A percentile compares a stretch with the other conserved stretches of the same genome.
Evolutionary conservation across 2,888 invertebrate species (phyloP).

Genomic region (Halictus ligatus): DNA sequence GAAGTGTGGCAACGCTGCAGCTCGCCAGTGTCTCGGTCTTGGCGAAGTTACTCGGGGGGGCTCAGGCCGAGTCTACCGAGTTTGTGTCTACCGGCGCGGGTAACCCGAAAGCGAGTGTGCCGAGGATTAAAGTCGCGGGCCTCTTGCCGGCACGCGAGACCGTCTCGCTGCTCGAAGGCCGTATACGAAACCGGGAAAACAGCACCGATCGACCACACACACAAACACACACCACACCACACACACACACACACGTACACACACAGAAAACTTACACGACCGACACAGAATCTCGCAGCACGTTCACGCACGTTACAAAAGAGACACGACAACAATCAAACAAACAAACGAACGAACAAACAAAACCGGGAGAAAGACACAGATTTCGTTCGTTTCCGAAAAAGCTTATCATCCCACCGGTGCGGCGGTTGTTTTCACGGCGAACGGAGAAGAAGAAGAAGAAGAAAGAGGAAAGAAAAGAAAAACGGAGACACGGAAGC

Average conservation of each 20-base stretch:
- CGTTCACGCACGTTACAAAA: not conserved
- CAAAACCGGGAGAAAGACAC: not conserved
- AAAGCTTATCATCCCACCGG: not conserved
- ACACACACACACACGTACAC: not conserved
- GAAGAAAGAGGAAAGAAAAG: not conserved
- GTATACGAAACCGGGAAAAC: slow-evolving; percentile 39
- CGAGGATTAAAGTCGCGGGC: slow-evolving; percentile 77
- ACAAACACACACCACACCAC: not conserved
- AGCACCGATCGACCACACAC: not conserved
- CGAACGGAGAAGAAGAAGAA: not conserved
- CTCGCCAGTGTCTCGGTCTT: slow-evolving; percentile 81
- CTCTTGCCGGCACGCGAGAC: slow-evolving; percentile 76
- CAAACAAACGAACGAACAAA: not conserved
- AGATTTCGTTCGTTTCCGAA: not conserved
- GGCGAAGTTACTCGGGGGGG: slow-evolving; percentile 80
- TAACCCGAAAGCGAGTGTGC: slow-evolving; percentile 78
- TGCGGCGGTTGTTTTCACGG: not conserved
- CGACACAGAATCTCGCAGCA: not conserved
- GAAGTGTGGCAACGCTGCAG: slow-evolving; percentile 83
- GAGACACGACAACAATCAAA: not conserved
- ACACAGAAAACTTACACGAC: not conserved
- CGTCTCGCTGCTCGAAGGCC: slow-evolving; percentile 73
- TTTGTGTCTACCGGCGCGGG: slow-evolving; percentile 82
- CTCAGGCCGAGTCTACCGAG: slow-evolving; percentile 83
- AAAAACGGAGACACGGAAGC: not conserved